These are phyloP conservation scores for Enchytraeus crypticus DNA, from an alignment of 2,888 invertebrate genomes.

Conservation along the genomic window DNA sequence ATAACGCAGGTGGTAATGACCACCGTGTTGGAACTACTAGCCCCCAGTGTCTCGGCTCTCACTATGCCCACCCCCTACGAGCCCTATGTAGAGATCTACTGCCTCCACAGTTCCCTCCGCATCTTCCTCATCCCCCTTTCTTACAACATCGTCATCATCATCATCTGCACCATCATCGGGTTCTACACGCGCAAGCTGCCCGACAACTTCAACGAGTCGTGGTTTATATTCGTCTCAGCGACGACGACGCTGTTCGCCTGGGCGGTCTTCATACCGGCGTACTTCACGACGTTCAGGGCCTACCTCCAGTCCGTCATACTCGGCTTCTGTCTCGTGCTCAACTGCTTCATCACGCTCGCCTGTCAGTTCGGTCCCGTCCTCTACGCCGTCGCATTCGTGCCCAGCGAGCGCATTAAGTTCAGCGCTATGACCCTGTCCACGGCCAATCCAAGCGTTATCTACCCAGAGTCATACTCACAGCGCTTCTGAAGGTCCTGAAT, in stretches of 20 bases:
- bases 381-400: slow-evolving; percentile 18
- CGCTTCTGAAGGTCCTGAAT: too few relatives aligned
- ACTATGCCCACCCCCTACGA: slow-evolving; percentile 7
- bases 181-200: slow-evolving; percentile 20
- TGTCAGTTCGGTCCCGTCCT: slow-evolving; percentile 19
- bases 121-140: slow-evolving; percentile 31
- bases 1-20: slow-evolving; percentile 6
- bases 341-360: slow-evolving; percentile 16
- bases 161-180: slow-evolving; percentile 16
- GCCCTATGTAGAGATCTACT: slow-evolving; percentile 8
- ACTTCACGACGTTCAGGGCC: slow-evolving; percentile 18
- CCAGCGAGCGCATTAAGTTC: slow-evolving; percentile 9
- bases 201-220: slow-evolving; percentile 25
- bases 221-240: slow-evolving; percentile 24
- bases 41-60: not conserved
- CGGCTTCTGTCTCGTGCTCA: slow-evolving; percentile 16
- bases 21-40: not conserved
- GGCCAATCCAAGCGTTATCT: too few relatives aligned
- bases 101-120: not conserved
- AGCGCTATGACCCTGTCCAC: too few relatives aligned
- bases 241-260: slow-evolving; percentile 20
- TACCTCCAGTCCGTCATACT: slow-evolving; percentile 14
- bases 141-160: slow-evolving; percentile 16
- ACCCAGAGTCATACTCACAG: too few relatives aligned
- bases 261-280: slow-evolving; percentile 21